These are phyloP conservation scores for Acromyrmex heyeri DNA, from an alignment of 1,140 invertebrate genomes.

Conservation along the genomic window DNA sequence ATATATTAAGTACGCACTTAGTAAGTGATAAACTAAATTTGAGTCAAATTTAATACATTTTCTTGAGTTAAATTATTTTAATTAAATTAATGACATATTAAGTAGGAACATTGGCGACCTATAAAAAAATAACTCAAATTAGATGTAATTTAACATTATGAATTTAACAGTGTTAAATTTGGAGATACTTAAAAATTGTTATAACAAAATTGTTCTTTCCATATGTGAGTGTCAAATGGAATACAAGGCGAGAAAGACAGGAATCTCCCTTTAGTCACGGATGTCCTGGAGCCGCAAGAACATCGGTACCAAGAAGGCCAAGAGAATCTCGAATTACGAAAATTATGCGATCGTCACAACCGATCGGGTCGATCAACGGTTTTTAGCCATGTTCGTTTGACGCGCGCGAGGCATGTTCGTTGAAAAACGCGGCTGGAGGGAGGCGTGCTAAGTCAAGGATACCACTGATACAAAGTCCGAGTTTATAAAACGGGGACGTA, in stretches of 20 bases:
- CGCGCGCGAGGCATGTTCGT: slow-evolving; percentile 29
- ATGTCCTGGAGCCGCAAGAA: not conserved
- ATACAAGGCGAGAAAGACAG: not conserved
- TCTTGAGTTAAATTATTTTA: too few species aligned
- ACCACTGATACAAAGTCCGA: slow-evolving; percentile 64
- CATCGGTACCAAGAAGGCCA: not conserved
- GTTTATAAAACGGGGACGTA: slow-evolving; percentile 71
- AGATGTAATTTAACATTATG: too few species aligned
- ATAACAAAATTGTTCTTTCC: too few species aligned
- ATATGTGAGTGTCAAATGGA: too few species aligned
- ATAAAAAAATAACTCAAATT: too few species aligned
- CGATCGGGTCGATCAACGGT: not conserved
- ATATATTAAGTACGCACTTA: too few species aligned
- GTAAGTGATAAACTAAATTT: too few species aligned
- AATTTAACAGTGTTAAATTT: too few species aligned
- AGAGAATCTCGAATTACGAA: not conserved
- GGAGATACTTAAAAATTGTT: too few species aligned
- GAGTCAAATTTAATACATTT: too few species aligned
- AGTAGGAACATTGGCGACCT: too few species aligned
- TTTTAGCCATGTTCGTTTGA: slow-evolving; percentile 14
- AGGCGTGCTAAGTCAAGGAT: slow-evolving; percentile 71
- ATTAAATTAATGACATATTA: too few species aligned
- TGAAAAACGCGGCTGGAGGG: slow-evolving; percentile 70
- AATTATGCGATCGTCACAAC: slow-evolving; percentile 1
- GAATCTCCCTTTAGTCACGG: not conserved